A percentile compares a stretch with the other conserved stretches of the same genome.
Conservation (phyloP, 2,888 invertebrate genomes). For the Buathra laborator region DNA sequence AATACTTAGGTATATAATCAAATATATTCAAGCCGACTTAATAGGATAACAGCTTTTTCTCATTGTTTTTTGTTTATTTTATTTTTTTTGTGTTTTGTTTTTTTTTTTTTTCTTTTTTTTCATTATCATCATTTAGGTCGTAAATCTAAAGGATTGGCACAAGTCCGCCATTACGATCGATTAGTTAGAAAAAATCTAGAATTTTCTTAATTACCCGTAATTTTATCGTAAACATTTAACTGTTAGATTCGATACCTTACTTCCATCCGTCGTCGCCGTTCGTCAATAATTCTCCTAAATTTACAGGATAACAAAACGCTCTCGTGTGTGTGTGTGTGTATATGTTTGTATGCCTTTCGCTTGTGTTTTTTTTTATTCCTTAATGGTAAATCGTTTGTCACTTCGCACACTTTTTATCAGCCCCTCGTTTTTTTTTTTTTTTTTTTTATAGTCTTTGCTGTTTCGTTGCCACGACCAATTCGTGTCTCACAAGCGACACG, state of each 20-base stretch:
- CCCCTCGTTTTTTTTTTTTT: background rate
- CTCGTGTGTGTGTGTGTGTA: slow-evolving; percentile 51
- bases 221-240: slow-evolving; percentile 84
- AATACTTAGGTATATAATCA: slow-evolving; percentile 77
- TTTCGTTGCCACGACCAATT: slow-evolving; percentile 26
- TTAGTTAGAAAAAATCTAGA: slow-evolving; percentile 85
- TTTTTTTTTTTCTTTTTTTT: slow-evolving; percentile 69
- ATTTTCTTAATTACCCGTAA: slow-evolving; percentile 85
- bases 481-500: slow-evolving; percentile 37
- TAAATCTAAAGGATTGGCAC: slow-evolving; percentile 82
- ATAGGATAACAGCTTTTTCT: slow-evolving; percentile 78
- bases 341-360: slow-evolving; percentile 38
- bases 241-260: slow-evolving; percentile 75
- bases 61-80: slow-evolving; percentile 73
- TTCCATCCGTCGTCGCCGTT: slow-evolving; percentile 40
- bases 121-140: slow-evolving; percentile 76
- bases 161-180: slow-evolving; percentile 80
- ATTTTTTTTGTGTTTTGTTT: slow-evolving; percentile 55
- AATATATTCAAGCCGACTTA: slow-evolving; percentile 81
- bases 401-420: slow-evolving; percentile 19
- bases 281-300: slow-evolving; percentile 62
- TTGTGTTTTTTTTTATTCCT: slow-evolving; percentile 32
- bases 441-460: slow-evolving; percentile 20
- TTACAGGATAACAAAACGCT: slow-evolving; percentile 68
- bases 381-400: slow-evolving; percentile 43